phyloP scores from a whole-genome alignment of 2,113 vertebrate species.

The zebrafish (Danio rerio) region GRCz12tu NC_133189.1:31515501-31516000 shows the following conservation, averaged over 20 bases:
- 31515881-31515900: constrained; percentile 19
- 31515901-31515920: constrained; percentile 35
- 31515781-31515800: background rate
- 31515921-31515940: constrained; percentile 50
- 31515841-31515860: background rate
- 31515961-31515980: constrained; percentile 52
- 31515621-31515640: background rate
- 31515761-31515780: constrained; percentile 15
- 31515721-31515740: background rate
- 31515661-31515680: background rate
- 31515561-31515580: background rate
- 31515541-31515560: background rate
- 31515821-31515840: background rate
- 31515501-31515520: background rate
- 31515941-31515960: constrained; percentile 45
- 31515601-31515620: background rate
- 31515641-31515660: background rate
- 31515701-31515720: background rate
- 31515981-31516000: constrained; percentile 43
- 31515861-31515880: constrained; percentile 13
- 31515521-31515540: background rate
- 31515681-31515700: background rate
- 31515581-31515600: background rate
- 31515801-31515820: constrained; percentile 14
- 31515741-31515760: background rate